Percentiles rank a stretch among this genome's conserved stretches.
These are phyloP conservation scores for Nowickia ferox DNA, from an alignment of 2,888 invertebrate genomes.

Conservation along the genomic window DNA sequence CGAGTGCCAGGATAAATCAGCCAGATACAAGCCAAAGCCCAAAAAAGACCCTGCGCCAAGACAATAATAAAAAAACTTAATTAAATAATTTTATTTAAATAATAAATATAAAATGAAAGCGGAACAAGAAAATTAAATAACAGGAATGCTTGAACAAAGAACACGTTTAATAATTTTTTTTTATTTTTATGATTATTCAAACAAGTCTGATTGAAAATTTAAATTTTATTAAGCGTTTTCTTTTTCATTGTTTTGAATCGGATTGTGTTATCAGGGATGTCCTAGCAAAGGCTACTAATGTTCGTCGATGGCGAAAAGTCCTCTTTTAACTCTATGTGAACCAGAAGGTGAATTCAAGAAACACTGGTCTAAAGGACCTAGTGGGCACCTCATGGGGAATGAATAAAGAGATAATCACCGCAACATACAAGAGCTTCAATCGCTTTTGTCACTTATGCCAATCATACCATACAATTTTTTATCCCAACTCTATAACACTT, in stretches of 20 bases:
- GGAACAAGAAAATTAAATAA: constrained; percentile 30
- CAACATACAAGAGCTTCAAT: no score
- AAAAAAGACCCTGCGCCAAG: constrained; percentile 86
- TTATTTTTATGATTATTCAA: not conserved
- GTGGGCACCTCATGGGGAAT: no score
- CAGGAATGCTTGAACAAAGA: constrained; percentile 50
- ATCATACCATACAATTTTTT: no score
- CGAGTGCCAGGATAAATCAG: constrained; percentile 86
- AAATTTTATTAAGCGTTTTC: not conserved
- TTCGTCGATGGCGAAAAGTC: no score
- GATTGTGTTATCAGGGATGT: no score
- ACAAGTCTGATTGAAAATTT: not conserved
- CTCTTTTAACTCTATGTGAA: no score
- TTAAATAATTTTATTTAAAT: constrained; percentile 19
- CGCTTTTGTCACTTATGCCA: no score
- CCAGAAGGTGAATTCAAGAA: no score
- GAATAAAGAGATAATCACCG: no score
- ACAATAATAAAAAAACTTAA: constrained; percentile 30
- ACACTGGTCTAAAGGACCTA: no score
- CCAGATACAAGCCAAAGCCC: constrained; percentile 90
- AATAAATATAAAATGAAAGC: not conserved
- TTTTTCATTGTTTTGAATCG: not conserved
- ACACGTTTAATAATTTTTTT: not conserved
- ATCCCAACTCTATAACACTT: no score
- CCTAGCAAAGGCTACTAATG: no score